Conservation (phyloP, 37 sponge, comb jelly and placozoan genomes). For the Hormiphora californensis region DNA sequence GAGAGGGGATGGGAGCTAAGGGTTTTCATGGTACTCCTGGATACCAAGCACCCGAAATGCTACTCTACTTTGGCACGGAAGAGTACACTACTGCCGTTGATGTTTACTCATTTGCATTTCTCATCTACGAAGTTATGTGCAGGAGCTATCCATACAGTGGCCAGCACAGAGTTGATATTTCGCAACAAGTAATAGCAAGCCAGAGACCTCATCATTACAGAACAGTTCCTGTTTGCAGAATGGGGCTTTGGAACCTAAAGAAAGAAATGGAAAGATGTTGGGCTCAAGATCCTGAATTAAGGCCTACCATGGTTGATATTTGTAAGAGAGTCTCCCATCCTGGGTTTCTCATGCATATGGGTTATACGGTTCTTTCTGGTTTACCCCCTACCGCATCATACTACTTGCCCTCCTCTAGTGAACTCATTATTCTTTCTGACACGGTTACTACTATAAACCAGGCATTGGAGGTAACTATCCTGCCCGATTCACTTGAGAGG, state of each 20-base stretch:
- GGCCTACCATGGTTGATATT: constrained; percentile 14
- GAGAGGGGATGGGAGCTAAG: constrained; percentile 9
- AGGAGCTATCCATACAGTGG: constrained; percentile 15
- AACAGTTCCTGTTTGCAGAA: background rate
- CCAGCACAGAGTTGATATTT: constrained; percentile 31
- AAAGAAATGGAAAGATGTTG: constrained; percentile 39
- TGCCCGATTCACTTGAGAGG: too few species aligned
- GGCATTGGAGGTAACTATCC: constrained; percentile 30
- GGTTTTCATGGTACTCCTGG: constrained; percentile 50
- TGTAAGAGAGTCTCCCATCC: background rate
- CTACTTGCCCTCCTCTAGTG: too few species aligned
- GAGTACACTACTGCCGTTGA: constrained; percentile 52
- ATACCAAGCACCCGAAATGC: constrained; percentile 48
- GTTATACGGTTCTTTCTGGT: constrained; percentile 15
- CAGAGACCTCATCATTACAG: background rate
- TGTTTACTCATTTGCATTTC: constrained; percentile 33
- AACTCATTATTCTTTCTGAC: too few species aligned
- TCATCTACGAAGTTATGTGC: constrained; percentile 37
- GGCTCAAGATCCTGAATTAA: constrained; percentile 4
- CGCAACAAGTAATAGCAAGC: background rate
- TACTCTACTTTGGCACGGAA: background rate
- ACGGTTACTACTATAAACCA: too few species aligned
- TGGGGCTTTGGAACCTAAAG: constrained; percentile 40
- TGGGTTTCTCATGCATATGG: constrained; percentile 38
- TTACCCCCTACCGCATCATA: too few species aligned